phyloP scores from a whole-genome alignment of 2,797 vertebrate genomes.

The Mastacembelus armatus region DNA sequence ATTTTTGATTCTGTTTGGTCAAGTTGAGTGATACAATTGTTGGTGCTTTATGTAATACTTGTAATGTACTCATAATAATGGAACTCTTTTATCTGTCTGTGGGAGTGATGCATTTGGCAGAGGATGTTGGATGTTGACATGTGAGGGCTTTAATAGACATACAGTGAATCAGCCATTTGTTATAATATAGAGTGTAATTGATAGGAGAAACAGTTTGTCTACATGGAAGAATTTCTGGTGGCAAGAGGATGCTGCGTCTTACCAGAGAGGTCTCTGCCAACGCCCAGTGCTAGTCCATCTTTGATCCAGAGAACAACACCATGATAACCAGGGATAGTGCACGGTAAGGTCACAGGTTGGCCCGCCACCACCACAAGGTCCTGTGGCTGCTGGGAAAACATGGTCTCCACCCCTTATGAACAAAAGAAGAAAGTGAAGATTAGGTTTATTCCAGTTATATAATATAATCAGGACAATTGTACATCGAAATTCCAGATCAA shows the following conservation, averaged over 20 bases:
- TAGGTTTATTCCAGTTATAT: not conserved
- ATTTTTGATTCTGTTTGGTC: conserved; percentile 33
- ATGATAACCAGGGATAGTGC: conserved; percentile 93
- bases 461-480: conserved; percentile 1
- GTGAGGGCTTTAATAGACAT: conserved; percentile 39
- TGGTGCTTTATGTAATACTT: conserved; percentile 22
- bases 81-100: conserved; percentile 29
- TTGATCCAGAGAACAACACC: conserved; percentile 98
- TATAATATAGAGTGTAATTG: conserved; percentile 37
- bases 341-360: conserved; percentile 93
- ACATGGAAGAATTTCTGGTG: conserved; percentile 13
- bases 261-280: conserved; percentile 96
- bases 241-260: conserved; percentile 54
- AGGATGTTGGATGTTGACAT: conserved; percentile 37
- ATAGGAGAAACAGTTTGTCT: conserved; percentile 15
- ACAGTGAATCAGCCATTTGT: conserved; percentile 44
- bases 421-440: not conserved
- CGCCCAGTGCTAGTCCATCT: conserved; percentile 94
- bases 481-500: conserved; percentile 14
- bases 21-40: conserved; percentile 29
- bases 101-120: conserved; percentile 41
- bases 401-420: conserved; percentile 85
- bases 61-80: conserved; percentile 18
- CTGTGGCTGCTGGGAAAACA: conserved; percentile 97
- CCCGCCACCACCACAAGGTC: conserved; percentile 96